These are phyloP conservation scores for Synanthedon formicaeformis DNA, from an alignment of 2,888 invertebrate genomes.

Conservation along the genomic window DNA sequence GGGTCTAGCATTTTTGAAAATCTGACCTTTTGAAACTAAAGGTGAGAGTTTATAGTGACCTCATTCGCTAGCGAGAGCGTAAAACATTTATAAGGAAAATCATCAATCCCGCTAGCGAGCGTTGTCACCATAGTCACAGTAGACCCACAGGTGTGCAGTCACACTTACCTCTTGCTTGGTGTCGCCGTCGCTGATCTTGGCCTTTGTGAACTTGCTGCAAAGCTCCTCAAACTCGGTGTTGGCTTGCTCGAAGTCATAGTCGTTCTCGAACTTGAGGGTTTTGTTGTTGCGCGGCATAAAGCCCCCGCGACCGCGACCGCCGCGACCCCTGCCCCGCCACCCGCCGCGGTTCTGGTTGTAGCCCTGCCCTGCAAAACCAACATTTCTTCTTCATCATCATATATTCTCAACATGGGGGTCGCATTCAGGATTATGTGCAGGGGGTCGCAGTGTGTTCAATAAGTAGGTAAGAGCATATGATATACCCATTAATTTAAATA, in stretches of 20 bases:
- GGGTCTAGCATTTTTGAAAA: too few relatives aligned
- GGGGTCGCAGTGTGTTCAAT: too few relatives aligned
- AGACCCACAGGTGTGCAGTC: too few relatives aligned
- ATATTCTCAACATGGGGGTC: neutral
- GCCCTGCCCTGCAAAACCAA: slow-evolving; percentile 37
- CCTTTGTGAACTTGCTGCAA: slow-evolving; percentile 85
- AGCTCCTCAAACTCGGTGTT: slow-evolving; percentile 97
- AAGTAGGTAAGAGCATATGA: too few relatives aligned
- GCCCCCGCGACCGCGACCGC: slow-evolving; percentile 55
- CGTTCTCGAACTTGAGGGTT: slow-evolving; percentile 92
- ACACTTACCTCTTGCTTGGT: slow-evolving; percentile 56
- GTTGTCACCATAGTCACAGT: too few relatives aligned
- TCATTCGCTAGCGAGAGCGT: too few relatives aligned
- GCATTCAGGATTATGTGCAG: too few relatives aligned
- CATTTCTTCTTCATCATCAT: neutral
- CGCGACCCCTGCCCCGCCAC: slow-evolving; percentile 56
- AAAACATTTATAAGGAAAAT: too few relatives aligned
- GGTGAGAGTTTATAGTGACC: too few relatives aligned
- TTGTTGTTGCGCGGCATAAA: slow-evolving; percentile 71
- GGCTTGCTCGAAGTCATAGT: slow-evolving; percentile 98
- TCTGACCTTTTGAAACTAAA: too few relatives aligned
- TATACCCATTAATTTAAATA: too few relatives aligned
- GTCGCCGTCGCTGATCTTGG: slow-evolving; percentile 77
- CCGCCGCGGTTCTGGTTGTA: slow-evolving; percentile 63
- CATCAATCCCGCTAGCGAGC: too few relatives aligned